Conservation (phyloP, 2,888 invertebrate species). For the Xestoiulus laeticollis region DNA sequence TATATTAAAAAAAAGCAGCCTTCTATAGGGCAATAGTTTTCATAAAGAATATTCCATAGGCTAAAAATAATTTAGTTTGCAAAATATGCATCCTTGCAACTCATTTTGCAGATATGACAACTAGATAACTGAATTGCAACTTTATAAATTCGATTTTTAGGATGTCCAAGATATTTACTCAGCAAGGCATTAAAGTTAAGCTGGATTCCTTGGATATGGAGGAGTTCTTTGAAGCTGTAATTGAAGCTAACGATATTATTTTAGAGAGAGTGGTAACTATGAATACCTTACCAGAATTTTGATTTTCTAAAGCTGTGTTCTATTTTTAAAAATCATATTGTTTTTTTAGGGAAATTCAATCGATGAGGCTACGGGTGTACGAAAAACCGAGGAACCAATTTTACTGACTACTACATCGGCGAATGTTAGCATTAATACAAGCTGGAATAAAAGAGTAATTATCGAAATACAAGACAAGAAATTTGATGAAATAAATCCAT, state of each 20-base stretch:
- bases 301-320: constrained; percentile 38
- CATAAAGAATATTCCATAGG: too few relatives aligned
- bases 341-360: constrained; percentile 61
- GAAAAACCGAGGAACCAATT: constrained; percentile 61
- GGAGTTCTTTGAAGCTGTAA: constrained; percentile 78
- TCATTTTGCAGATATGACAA: too few relatives aligned
- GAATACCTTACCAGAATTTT: constrained; percentile 25
- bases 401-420: constrained; percentile 57
- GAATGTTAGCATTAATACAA: constrained; percentile 60
- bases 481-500: not conserved
- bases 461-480: not conserved
- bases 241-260: constrained; percentile 84
- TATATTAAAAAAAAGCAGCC: too few relatives aligned
- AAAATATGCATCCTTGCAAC: too few relatives aligned
- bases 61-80: too few relatives aligned
- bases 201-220: constrained; percentile 70
- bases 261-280: constrained; percentile 79
- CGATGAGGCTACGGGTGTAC: constrained; percentile 64
- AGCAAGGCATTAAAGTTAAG: constrained; percentile 70
- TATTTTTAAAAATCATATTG: too few relatives aligned
- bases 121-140: too few relatives aligned
- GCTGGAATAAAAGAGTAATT: constrained; percentile 61
- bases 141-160: constrained; percentile 58
- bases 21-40: too few relatives aligned
- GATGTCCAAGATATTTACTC: constrained; percentile 69